Percentiles rank a stretch among this genome's conserved stretches.
Evolutionary conservation across 2,888 invertebrate genomes (phyloP).

Genomic region (Epistrophe eligans): DNA sequence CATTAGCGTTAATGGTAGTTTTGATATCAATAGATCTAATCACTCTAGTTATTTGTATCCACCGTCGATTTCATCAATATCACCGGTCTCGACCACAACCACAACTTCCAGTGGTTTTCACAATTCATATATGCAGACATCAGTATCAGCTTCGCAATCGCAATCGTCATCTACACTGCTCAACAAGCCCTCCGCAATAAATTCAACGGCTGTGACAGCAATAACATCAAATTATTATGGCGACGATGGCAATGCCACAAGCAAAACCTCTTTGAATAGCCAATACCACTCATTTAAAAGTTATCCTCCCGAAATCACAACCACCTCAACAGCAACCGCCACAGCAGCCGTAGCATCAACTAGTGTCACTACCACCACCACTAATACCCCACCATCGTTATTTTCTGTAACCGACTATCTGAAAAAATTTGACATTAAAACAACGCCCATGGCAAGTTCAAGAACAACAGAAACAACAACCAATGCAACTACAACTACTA

Average conservation of each 20-base stretch:
- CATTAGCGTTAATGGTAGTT: slow-evolving; percentile 49
- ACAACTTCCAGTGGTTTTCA: slow-evolving; percentile 59
- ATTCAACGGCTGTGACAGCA: slow-evolving; percentile 56
- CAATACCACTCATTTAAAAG: slow-evolving; percentile 69
- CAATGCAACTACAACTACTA: slow-evolving; percentile 15
- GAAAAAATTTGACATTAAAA: slow-evolving; percentile 63
- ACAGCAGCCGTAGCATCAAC: slow-evolving; percentile 48
- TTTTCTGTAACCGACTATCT: slow-evolving; percentile 66
- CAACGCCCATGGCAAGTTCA: slow-evolving; percentile 26
- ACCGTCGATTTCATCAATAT: slow-evolving; percentile 54
- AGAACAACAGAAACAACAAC: slow-evolving; percentile 12
- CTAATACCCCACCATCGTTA: slow-evolving; percentile 48
- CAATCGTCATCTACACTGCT: slow-evolving; percentile 53
- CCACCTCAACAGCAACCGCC: slow-evolving; percentile 65
- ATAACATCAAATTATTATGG: slow-evolving; percentile 32
- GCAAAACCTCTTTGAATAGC: slow-evolving; percentile 48
- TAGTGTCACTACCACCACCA: slow-evolving; percentile 44
- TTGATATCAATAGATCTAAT: slow-evolving; percentile 50
- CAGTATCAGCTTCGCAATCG: slow-evolving; percentile 58
- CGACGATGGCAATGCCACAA: slow-evolving; percentile 41
- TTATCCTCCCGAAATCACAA: slow-evolving; percentile 69
- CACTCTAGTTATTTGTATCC: slow-evolving; percentile 66
- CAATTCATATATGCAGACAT: slow-evolving; percentile 54
- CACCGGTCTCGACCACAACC: slow-evolving; percentile 47
- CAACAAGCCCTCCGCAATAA: slow-evolving; percentile 54